Evolutionary conservation across 1,140 invertebrate species (phyloP), one percentile per base, ranked within the genome.

Genomic region (Agrypnia vestita): DNA sequence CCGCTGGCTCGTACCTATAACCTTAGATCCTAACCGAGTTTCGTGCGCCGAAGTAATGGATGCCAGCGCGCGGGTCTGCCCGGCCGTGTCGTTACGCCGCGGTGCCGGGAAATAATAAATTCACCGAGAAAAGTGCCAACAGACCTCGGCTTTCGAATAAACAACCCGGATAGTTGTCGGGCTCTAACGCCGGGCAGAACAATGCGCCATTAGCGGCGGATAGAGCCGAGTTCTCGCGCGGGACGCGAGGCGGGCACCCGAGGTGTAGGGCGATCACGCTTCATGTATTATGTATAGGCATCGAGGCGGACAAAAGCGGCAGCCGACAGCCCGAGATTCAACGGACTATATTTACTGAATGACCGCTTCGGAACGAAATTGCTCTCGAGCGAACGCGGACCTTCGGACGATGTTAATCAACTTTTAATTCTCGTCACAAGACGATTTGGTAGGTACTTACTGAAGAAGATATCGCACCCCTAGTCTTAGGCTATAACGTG

Each of bases 261-360:
- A 74, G 71, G 71, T 74, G 71, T 74, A 74, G 35, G 71, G 19
- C 71, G 71, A 74, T 74, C 71, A 74, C 25, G 71, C 71, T 74
- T 74, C 71, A 74, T 74, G 53, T 59, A 74, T 74, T 55, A 74
- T 74, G 71, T 74, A 74, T 74, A 49, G 19, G 51, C 17, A 46
- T n/a, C 3, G 51, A 51, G 13, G 43, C 25, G n/a, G 49, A 35
- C 15, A 15, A 73, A 73, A 73, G 47, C 15, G 15, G 21, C 69
- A 67, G 62, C 43, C 62, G 61, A 43, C 25, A 64, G 25, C 25
- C 25, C 25, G 6, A 35, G 25, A 35, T 35, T 35, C 25, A 35
- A 35, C 25, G 1, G 25, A 35, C 25, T 35, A 35, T 35, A 35
- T 35, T 35, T 6, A n/a, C n/a, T n/a, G n/a, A n/a, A n/a, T n/a